Evolutionary conservation across 2,888 invertebrate genomes (phyloP).

Genomic region (Euplexia lucipara): DNA sequence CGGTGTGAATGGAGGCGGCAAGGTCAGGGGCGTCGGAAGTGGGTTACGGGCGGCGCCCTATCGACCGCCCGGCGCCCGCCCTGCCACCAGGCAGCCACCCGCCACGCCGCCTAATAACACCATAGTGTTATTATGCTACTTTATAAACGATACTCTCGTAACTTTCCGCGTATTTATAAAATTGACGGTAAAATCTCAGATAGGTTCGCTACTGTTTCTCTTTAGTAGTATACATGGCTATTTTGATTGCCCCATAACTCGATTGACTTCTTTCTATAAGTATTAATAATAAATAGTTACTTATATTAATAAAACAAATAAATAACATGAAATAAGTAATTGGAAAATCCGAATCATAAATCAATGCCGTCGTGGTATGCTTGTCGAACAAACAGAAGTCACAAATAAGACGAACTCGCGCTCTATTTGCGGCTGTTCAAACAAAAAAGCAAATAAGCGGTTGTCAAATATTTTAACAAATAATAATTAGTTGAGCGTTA

Average conservation of each 20-base stretch:
- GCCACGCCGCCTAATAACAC: constrained; percentile 62
- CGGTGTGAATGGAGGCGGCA: constrained; percentile 89
- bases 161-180: constrained; percentile 44
- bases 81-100: constrained; percentile 55
- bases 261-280: constrained; percentile 1
- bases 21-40: constrained; percentile 91
- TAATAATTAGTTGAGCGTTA: constrained; percentile 59
- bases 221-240: constrained; percentile 10
- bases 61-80: constrained; percentile 80
- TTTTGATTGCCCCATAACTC: neutral
- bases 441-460: constrained; percentile 46
- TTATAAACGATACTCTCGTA: constrained; percentile 54
- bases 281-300: too few species aligned
- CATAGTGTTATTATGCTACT: constrained; percentile 58
- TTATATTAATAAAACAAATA: neutral
- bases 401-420: constrained; percentile 21
- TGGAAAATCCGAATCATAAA: constrained; percentile 15
- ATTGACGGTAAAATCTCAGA: constrained; percentile 21
- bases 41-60: constrained; percentile 90
- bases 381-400: constrained; percentile 20
- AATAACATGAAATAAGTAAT: neutral
- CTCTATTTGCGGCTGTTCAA: constrained; percentile 43
- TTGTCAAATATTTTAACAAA: constrained; percentile 62
- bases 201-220: constrained; percentile 9
- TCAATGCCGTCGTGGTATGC: constrained; percentile 14